These are phyloP conservation scores for Hippocampus guttulatus DNA, from an alignment of 2,113 vertebrate genomes.

Conservation along the genomic window DNA sequence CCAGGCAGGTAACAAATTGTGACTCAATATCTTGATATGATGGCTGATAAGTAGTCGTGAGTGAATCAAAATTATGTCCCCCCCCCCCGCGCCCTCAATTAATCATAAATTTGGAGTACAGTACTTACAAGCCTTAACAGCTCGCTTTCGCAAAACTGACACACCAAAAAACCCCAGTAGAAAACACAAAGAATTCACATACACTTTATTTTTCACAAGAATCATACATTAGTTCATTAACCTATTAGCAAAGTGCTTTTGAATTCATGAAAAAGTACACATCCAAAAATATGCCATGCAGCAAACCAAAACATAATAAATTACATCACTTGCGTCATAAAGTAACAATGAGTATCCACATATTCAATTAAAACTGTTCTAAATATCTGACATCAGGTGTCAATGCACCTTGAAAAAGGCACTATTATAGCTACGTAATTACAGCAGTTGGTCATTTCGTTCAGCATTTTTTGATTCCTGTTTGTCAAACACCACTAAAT, in stretches of 20 bases:
- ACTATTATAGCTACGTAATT: slow-evolving; percentile 31
- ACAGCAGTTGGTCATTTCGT: slow-evolving; percentile 61
- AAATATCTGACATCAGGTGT: not conserved
- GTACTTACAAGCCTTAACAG: not conserved
- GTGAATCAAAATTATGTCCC: not conserved
- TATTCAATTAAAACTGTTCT: not conserved
- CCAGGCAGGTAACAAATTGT: not conserved
- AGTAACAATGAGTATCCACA: not conserved
- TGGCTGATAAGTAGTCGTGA: not conserved
- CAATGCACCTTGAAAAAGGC: slow-evolving; percentile 14
- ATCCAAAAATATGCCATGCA: not conserved
- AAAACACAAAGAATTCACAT: not conserved
- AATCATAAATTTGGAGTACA: not conserved
- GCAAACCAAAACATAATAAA: not conserved
- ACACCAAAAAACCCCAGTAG: not conserved
- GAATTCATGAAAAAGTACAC: not conserved
- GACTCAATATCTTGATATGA: not conserved
- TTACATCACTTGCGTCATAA: not conserved
- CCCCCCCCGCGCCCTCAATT: not conserved
- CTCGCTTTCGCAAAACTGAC: not conserved
- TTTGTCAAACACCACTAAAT: slow-evolving; percentile 11
- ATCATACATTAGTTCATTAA: not conserved
- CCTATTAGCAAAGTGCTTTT: not conserved
- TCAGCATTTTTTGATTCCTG: slow-evolving; percentile 28
- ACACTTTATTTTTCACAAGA: not conserved